phyloP scores from a whole-genome alignment of 2,113 vertebrate species.

The Fulmarus glacialis region DNA sequence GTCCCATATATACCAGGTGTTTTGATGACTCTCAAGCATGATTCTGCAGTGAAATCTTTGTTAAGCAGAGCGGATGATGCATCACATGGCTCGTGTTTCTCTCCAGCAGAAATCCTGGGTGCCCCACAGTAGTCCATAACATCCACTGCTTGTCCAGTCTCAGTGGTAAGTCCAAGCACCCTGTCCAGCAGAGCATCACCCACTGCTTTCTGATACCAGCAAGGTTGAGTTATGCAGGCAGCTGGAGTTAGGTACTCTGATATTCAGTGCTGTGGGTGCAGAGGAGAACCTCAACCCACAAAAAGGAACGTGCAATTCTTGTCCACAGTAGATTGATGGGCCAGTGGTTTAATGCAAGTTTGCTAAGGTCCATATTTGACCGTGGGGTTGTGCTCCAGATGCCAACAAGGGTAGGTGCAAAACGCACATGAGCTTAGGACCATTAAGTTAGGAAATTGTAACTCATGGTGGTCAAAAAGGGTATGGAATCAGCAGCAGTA shows the following conservation, averaged over 20 bases:
- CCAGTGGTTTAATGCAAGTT: not conserved
- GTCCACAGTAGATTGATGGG: not conserved
- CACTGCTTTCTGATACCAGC: not conserved
- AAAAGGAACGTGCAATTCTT: not conserved
- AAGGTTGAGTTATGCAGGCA: not conserved
- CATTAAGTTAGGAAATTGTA: not conserved
- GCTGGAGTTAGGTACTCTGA: not conserved
- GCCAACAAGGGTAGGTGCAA: not conserved
- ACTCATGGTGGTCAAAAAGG: not conserved
- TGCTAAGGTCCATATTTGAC: not conserved
- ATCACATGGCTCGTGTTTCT: rapidly evolving
- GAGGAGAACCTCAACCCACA: not conserved
- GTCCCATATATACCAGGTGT: not conserved
- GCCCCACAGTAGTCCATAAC: too few relatives aligned
- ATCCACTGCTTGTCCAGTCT: not conserved
- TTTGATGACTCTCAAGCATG: not conserved
- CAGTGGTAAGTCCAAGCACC: not conserved
- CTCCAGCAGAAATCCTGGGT: not conserved
- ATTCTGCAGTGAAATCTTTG: not conserved
- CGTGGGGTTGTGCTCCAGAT: rapidly evolving
- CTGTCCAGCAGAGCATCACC: not conserved
- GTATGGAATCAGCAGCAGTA: not conserved
- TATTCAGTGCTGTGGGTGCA: not conserved
- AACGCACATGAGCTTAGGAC: not conserved
- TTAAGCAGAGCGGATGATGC: not conserved